phyloP scores from a whole-genome alignment of 2,113 vertebrate genomes.

The Hiodon alosoides region DNA sequence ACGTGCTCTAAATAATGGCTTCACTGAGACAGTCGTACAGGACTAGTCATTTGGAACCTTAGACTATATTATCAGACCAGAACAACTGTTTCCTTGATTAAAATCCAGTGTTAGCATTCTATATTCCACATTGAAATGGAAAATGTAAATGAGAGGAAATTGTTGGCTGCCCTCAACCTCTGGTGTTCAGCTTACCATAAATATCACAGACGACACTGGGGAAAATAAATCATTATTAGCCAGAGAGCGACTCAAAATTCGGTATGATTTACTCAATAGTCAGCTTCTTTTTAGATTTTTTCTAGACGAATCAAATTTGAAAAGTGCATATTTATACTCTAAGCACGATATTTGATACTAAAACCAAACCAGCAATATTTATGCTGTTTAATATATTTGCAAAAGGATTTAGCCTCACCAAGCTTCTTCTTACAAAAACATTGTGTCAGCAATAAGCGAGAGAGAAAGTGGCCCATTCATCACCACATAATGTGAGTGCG shows the following conservation, averaged over 20 bases:
- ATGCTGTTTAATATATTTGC: conserved; percentile 14
- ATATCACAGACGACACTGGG: too few species aligned
- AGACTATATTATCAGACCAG: neutral
- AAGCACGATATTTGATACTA: neutral
- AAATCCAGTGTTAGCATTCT: conserved; percentile 2
- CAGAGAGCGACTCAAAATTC: too few species aligned
- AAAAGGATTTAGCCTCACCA: conserved; percentile 12
- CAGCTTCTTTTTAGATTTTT: too few species aligned
- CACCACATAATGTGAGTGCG: neutral
- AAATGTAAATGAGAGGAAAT: too few species aligned
- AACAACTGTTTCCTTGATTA: conserved; percentile 16
- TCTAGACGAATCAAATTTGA: too few species aligned
- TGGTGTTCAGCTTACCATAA: too few species aligned
- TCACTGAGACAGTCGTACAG: too few species aligned
- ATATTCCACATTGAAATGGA: neutral
- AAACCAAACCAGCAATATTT: neutral
- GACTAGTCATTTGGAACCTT: too few species aligned
- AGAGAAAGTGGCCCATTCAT: neutral
- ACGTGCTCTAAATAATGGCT: too few species aligned
- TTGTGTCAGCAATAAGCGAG: neutral
- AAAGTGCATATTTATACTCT: neutral
- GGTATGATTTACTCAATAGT: too few species aligned
- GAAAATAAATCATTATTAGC: too few species aligned
- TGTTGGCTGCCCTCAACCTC: too few species aligned
- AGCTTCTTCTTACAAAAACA: neutral